phyloP scores from a whole-genome alignment of 2,888 invertebrate genomes.

The Electrophaes corylata region DNA sequence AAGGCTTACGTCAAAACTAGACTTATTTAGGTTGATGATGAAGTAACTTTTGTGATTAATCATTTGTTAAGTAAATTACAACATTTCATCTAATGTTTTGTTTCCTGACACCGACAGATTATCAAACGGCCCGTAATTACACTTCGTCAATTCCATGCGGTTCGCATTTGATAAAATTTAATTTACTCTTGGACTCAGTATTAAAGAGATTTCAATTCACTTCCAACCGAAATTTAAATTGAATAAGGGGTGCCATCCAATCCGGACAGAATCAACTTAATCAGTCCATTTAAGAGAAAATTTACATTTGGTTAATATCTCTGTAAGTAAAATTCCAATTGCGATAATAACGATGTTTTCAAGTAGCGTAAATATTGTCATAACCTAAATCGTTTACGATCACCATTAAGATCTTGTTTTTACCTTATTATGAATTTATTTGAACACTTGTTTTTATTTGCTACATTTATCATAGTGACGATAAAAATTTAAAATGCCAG shows the following conservation, averaged over 20 bases:
- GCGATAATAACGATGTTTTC: conserved; percentile 1
- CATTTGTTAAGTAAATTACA: conserved; percentile 11
- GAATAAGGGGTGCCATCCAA: conserved; percentile 48
- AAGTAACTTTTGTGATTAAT: conserved; percentile 17
- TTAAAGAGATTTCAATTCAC: conserved; percentile 54
- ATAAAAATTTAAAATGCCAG: too few relatives aligned
- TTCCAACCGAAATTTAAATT: conserved; percentile 51
- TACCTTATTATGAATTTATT: not conserved
- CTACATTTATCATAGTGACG: too few relatives aligned
- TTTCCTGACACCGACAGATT: not conserved
- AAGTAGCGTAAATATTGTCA: too few relatives aligned
- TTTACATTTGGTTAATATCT: conserved; percentile 11
- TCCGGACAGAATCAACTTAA: conserved; percentile 42
- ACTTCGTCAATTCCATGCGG: conserved; percentile 42
- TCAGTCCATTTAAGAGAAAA: conserved; percentile 25
- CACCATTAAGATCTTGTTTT: not conserved
- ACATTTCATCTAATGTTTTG: not conserved
- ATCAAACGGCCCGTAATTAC: conserved; percentile 9
- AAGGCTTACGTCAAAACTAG: too few relatives aligned
- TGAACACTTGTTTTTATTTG: not conserved
- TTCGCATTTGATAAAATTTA: conserved; percentile 55
- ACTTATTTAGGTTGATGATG: too few relatives aligned
- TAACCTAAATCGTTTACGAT: not conserved
- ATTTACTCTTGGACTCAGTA: conserved; percentile 56
- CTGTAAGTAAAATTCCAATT: conserved; percentile 1